These are phyloP conservation scores for Dasysyrphus albostriatus DNA, from an alignment of 2,888 invertebrate species.

Conservation along the genomic window DNA sequence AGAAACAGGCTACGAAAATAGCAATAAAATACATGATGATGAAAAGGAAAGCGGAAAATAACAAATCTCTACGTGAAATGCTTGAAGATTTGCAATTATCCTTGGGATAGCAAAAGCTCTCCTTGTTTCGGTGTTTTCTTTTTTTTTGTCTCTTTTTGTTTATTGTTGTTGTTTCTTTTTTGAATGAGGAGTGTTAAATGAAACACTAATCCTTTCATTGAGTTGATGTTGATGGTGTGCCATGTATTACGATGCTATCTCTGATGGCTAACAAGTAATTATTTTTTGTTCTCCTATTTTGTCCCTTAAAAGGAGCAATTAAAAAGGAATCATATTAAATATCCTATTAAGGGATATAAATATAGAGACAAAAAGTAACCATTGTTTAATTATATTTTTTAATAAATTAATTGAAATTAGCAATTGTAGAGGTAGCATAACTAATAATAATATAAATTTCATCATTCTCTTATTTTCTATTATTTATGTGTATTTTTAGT, in stretches of 20 bases:
- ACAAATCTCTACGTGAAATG: slow-evolving; percentile 63
- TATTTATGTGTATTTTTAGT: too few species aligned
- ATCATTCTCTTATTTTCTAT: too few species aligned
- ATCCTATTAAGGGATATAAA: slow-evolving; percentile 20
- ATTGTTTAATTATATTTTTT: slow-evolving; percentile 24
- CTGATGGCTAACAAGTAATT: slow-evolving; percentile 62
- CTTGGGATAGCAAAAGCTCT: slow-evolving; percentile 41
- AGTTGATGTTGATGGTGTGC: slow-evolving; percentile 61
- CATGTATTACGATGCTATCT: slow-evolving; percentile 51
- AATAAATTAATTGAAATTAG: slow-evolving; percentile 22
- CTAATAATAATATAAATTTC: too few species aligned
- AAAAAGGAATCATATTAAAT: slow-evolving; percentile 47
- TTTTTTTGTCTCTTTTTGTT: too few species aligned
- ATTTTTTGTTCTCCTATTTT: slow-evolving; percentile 19
- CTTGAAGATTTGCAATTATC: slow-evolving; percentile 70
- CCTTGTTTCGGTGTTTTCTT: slow-evolving; percentile 11
- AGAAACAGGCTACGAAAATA: slow-evolving; percentile 48
- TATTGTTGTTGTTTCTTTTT: too few species aligned
- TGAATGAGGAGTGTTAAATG: slow-evolving; percentile 37
- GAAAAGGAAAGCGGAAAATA: slow-evolving; percentile 57
- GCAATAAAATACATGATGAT: slow-evolving; percentile 67
- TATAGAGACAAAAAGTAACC: neutral
- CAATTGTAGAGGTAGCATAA: slow-evolving; percentile 13
- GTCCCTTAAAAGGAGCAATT: slow-evolving; percentile 34
- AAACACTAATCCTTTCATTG: slow-evolving; percentile 69